Conservation (phyloP, 92 coral and sea anemone species). For the Bergia sp. region DNA sequence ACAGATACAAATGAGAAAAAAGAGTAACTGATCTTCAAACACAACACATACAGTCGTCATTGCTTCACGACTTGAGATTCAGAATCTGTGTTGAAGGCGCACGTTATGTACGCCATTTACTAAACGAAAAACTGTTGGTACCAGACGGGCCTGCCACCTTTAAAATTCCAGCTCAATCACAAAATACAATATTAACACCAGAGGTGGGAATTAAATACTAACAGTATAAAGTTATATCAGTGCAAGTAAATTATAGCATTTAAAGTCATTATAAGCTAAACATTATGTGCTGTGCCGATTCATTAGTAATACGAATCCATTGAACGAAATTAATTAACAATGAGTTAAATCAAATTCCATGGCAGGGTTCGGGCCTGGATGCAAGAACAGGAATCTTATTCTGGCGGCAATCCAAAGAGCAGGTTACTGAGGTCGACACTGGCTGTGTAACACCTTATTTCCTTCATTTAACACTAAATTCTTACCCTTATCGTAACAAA, state of each 20-base stretch:
- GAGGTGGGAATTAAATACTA: background rate
- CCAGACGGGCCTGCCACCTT: background rate
- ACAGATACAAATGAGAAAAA: background rate
- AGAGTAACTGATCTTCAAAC: background rate
- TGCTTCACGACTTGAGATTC: background rate
- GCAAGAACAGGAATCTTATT: conserved; percentile 28
- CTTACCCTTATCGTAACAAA: background rate
- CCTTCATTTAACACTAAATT: background rate
- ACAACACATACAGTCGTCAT: background rate
- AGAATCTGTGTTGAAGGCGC: background rate
- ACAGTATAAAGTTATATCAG: background rate
- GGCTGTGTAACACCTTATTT: background rate
- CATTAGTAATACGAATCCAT: conserved; percentile 8
- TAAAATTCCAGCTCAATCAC: background rate
- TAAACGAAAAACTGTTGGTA: no score
- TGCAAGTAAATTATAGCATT: background rate
- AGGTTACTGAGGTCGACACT: background rate
- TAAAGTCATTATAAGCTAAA: background rate
- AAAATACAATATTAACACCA: background rate
- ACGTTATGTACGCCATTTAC: no score
- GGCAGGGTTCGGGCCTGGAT: conserved; percentile 44
- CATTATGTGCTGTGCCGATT: background rate
- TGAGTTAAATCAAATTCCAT: conserved; percentile 30
- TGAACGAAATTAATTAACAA: conserved; percentile 25
- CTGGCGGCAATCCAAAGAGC: conserved; percentile 15